Conservation (phyloP, 1,140 invertebrate genomes). For the Cardiocondyla obscurior region DNA sequence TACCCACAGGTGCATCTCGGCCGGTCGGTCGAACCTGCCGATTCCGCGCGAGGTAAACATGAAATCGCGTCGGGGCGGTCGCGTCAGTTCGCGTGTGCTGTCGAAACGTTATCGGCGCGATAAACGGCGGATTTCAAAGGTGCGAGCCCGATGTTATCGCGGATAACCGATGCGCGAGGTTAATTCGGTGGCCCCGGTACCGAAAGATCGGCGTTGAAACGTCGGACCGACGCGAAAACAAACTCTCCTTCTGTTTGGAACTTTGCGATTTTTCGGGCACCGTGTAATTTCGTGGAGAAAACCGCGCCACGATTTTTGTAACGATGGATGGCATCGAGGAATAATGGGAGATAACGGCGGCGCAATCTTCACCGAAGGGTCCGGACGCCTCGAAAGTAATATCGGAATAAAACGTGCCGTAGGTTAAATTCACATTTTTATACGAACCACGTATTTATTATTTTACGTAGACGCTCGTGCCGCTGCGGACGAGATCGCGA, state of each 20-base stretch:
- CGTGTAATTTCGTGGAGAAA: neutral
- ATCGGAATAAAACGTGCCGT: no score
- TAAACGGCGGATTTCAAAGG: conserved; percentile 11
- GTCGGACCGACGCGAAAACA: neutral
- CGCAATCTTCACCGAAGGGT: no score
- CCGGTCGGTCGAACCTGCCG: conserved; percentile 39
- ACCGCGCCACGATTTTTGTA: neutral
- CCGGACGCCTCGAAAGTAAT: neutral
- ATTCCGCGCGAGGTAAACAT: conserved; percentile 33
- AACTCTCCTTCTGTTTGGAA: neutral
- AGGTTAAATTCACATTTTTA: conserved; percentile 24
- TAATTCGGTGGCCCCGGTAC: conserved; percentile 32
- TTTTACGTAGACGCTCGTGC: conserved; percentile 11
- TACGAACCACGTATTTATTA: neutral
- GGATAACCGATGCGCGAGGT: conserved; percentile 14
- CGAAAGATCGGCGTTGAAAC: neutral
- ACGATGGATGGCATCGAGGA: neutral
- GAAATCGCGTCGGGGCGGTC: conserved; percentile 11
- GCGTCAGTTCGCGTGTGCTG: neutral
- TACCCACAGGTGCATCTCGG: conserved; percentile 64
- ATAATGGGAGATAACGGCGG: neutral
- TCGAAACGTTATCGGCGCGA: conserved; percentile 6
- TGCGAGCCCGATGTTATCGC: conserved; percentile 29
- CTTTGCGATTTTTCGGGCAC: neutral
- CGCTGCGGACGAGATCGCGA: neutral